Percentiles rank a stretch among this genome's conserved stretches.
These are phyloP conservation scores for Oncorhynchus kisutch DNA, from an alignment of 2,113 vertebrate genomes.

Conservation along the genomic window DNA sequence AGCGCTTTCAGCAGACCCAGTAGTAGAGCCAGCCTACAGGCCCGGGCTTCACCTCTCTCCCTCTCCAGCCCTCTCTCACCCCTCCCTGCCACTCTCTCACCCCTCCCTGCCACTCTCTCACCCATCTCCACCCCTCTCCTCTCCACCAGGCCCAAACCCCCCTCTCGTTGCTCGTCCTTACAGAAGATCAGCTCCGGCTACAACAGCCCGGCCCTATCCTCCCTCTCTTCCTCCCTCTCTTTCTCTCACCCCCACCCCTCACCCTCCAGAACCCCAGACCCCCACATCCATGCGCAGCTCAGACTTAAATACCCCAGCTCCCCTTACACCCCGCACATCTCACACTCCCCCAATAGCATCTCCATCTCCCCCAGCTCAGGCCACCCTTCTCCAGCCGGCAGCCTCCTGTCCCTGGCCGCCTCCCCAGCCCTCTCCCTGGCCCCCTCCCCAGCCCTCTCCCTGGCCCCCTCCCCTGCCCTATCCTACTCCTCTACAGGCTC, in stretches of 20 bases:
- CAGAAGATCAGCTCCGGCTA: conserved; percentile 87
- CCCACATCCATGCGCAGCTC: conserved; percentile 71
- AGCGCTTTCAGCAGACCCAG: conserved; percentile 88
- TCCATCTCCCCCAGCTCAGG: conserved; percentile 82
- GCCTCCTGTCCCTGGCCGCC: conserved; percentile 15
- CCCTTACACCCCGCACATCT: conserved; percentile 84
- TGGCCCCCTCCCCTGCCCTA: conserved; percentile 82
- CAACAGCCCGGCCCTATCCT: conserved; percentile 76
- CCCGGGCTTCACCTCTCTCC: conserved; percentile 73
- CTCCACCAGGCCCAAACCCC: conserved; percentile 81
- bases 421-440: too few relatives aligned
- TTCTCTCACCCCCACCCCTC: conserved; percentile 32
- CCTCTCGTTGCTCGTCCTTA: conserved; percentile 85
- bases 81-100: conserved; percentile 14
- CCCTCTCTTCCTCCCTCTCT: conserved; percentile 68
- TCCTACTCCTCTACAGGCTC: conserved; percentile 89
- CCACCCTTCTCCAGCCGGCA: conserved; percentile 81
- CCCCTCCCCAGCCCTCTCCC: too few relatives aligned
- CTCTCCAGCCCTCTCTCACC: conserved; percentile 24
- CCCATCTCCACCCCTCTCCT: conserved; percentile 17
- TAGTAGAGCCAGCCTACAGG: conserved; percentile 76
- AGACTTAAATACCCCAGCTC: conserved; percentile 88
- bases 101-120: conserved; percentile 12
- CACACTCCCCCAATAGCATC: conserved; percentile 78
- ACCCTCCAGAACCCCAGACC: conserved; percentile 68